These are phyloP conservation scores for Epizoanthus scotinus DNA, from an alignment of 92 coral and sea anemone genomes.

Conservation along the genomic window DNA sequence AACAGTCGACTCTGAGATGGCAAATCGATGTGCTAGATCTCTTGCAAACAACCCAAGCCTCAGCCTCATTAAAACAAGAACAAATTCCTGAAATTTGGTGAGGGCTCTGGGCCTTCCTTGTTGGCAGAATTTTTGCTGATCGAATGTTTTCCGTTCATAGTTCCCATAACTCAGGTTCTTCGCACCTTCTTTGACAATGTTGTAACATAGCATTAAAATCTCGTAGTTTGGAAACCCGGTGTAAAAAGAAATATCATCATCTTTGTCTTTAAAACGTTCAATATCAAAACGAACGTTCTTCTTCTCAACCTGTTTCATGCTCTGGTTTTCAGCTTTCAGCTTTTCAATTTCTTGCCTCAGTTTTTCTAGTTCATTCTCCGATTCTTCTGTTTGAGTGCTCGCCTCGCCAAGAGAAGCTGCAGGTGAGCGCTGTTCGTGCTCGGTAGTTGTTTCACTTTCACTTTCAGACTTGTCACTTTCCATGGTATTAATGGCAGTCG, in stretches of 20 bases:
- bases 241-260: constrained; percentile 50
- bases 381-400: no score
- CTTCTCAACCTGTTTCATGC: no score
- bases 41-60: constrained; percentile 57
- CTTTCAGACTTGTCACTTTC: no score
- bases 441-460: no score
- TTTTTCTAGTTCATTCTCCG: no score
- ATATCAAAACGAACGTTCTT: constrained; percentile 32
- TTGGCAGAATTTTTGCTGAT: constrained; percentile 1
- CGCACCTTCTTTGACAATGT: constrained; percentile 51
- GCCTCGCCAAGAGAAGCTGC: no score
- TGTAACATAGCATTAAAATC: constrained; percentile 55
- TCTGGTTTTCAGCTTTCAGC: no score
- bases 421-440: no score
- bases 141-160: constrained; percentile 12
- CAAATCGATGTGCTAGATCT: constrained; percentile 61
- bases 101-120: constrained; percentile 53
- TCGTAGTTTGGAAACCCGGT: constrained; percentile 64
- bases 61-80: constrained; percentile 57
- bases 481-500: no score
- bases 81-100: constrained; percentile 49
- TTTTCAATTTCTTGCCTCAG: no score
- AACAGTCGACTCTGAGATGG: constrained; percentile 42
- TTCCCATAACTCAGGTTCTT: constrained; percentile 47
- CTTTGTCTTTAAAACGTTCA: constrained; percentile 44